Evolutionary conservation across 2,888 invertebrate species (phyloP), one percentile per base, ranked within the genome.

Genomic region (Hoplodrina blanda): DNA sequence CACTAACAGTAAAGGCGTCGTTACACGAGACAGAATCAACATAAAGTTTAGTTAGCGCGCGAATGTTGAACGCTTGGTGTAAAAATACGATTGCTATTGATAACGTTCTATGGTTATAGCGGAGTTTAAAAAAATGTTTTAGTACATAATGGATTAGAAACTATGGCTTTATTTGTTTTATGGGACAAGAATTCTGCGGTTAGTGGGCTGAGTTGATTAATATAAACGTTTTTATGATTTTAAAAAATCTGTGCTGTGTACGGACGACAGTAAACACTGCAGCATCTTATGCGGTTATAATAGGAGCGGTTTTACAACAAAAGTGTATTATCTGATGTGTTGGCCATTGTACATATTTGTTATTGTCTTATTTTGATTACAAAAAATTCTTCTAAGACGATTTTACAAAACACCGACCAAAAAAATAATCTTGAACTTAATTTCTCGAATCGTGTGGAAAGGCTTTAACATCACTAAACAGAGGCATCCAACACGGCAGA

Each of bases 11-110:
- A 64, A 83, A 74, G 78, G 66, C 70, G 54, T 59, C 57, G 74
- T 74, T 84, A 83, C 78, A 83, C 80, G 72, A 62, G 56, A 68
- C 76, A 46, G 73, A 62, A 78, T 76, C 73, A 81, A 80, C 82
- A 76, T 77, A 73, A 73, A 74, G 57, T 73, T 62, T n/a, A 73
- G 60, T 67, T 61, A 81, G 63, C 59, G 57, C 17, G 55, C 56
- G 37, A 41, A 70, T 78, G 69, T 70, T 63, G 61, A 63, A 65
- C 56, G 60, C 52, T 67, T 57, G 41, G 25, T 13, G 20, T 50
- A 78, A 74, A 82, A 77, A 53, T 59, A 75, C 57, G 49, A 63
- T 15, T 59, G 30, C 19, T 52, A 69, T 67, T 69, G 66, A 74
- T 78, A 62, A 52, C 53, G 33, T 33, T 41, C 13, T 65, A 67